Percentiles rank a stretch among this genome's conserved stretches.
These are phyloP conservation scores for Odontothrips loti DNA, from an alignment of 2,888 invertebrate genomes.

Conservation along the genomic window DNA sequence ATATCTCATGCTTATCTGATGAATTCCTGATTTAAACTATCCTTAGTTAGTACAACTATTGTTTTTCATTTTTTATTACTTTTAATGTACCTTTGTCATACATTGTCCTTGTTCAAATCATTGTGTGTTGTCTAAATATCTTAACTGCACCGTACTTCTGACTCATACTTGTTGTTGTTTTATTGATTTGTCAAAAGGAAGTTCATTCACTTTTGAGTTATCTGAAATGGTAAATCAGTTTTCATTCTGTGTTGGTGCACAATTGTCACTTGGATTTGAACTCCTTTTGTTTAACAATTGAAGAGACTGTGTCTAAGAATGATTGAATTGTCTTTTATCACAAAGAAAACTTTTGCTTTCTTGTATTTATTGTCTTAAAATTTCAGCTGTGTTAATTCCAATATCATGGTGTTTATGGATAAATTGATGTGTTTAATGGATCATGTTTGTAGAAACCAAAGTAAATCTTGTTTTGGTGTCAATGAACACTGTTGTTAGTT, in stretches of 20 bases:
- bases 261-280: background rate
- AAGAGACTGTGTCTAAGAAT: conserved; percentile 6
- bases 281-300: background rate
- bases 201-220: no score
- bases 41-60: conserved; percentile 18
- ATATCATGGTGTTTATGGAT: conserved; percentile 17
- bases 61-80: conserved; percentile 13
- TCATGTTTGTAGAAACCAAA: conserved; percentile 23
- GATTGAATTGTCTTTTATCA: conserved; percentile 18
- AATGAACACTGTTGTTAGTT: background rate
- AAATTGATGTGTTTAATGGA: background rate
- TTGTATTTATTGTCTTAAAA: conserved; percentile 18
- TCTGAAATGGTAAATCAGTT: no score
- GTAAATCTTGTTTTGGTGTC: conserved; percentile 20
- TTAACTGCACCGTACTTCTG: background rate
- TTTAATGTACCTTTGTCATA: conserved; percentile 14
- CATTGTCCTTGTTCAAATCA: conserved; percentile 9
- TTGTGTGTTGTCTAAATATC: background rate
- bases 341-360: conserved; percentile 8
- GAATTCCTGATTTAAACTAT: conserved; percentile 17
- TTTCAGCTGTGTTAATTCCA: conserved; percentile 20
- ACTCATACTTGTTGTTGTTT: background rate
- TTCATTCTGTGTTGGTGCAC: conserved; percentile 5
- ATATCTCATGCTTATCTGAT: conserved; percentile 19
- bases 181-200: background rate